A percentile compares a stretch with the other conserved stretches of the same genome.
These are phyloP conservation scores for Unio pictorum DNA, from an alignment of 2,888 invertebrate species.

Conservation along the genomic window DNA sequence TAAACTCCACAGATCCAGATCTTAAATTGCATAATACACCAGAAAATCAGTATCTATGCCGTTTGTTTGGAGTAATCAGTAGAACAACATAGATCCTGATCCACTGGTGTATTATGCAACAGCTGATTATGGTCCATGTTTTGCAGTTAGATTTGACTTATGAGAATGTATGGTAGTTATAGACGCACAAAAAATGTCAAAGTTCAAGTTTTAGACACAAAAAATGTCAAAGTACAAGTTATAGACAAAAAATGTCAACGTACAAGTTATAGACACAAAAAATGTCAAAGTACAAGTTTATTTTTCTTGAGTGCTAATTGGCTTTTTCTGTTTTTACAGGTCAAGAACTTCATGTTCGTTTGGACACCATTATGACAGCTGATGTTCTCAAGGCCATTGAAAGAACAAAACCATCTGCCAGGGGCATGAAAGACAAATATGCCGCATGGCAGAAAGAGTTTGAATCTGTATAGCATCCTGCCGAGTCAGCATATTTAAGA, in stretches of 20 bases:
- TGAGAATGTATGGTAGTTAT: not conserved
- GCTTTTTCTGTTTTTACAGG: conserved; percentile 36
- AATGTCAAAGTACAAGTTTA: not conserved
- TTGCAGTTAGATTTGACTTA: no score
- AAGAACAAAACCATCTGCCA: conserved; percentile 70
- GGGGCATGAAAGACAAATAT: conserved; percentile 66
- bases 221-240: not conserved
- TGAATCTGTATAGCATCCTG: conserved; percentile 61
- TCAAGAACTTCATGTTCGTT: conserved; percentile 64
- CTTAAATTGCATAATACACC: no score
- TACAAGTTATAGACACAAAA: not conserved
- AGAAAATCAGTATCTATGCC: no score
- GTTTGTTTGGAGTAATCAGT: no score
- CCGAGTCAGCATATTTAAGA: not conserved
- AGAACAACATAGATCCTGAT: no score
- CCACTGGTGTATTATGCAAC: no score
- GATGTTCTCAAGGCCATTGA: conserved; percentile 69
- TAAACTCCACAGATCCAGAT: no score
- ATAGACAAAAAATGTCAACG: not conserved
- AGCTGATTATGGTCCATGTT: no score
- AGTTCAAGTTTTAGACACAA: not conserved
- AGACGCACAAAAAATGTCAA: not conserved
- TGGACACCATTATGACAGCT: conserved; percentile 68
- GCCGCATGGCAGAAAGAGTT: conserved; percentile 69
- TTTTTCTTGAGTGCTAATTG: not conserved